Conservation (phyloP, 2,888 invertebrate species). For the Cheiracanthium punctorium region DNA sequence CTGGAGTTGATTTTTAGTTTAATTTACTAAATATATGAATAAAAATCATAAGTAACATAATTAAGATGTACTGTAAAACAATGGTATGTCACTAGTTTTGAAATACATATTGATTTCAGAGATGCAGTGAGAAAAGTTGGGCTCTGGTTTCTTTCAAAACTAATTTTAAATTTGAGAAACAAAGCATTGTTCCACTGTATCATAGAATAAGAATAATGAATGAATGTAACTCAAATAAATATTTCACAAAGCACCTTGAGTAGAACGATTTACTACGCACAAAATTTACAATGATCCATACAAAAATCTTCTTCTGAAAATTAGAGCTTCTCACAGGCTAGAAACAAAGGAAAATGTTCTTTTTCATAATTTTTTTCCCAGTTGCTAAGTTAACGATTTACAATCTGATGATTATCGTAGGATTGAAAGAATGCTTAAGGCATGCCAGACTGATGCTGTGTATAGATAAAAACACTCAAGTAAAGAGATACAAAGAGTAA, state of each 20-base stretch:
- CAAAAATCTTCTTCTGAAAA: conserved; percentile 19
- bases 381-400: conserved; percentile 35
- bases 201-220: no score
- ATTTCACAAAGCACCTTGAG: neutral
- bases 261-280: conserved; percentile 26
- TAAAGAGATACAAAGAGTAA: conserved; percentile 45
- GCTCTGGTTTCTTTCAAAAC: no score
- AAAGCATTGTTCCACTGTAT: no score
- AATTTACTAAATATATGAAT: no score
- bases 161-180: no score
- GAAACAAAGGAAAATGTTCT: conserved; percentile 14
- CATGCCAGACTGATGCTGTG: conserved; percentile 43
- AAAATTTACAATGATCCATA: conserved; percentile 27
- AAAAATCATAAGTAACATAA: no score
- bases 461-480: conserved; percentile 46
- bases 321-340: conserved; percentile 18
- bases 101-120: no score
- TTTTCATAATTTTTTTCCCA: conserved; percentile 1
- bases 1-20: no score
- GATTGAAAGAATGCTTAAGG: conserved; percentile 48
- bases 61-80: no score
- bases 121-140: no score
- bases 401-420: conserved; percentile 34
- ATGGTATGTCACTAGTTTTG: no score
- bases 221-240: neutral